Percentiles rank a stretch among this genome's conserved stretches.
These are phyloP conservation scores for Podotricha telesiphe DNA, from an alignment of 2,888 invertebrate species.

Conservation along the genomic window DNA sequence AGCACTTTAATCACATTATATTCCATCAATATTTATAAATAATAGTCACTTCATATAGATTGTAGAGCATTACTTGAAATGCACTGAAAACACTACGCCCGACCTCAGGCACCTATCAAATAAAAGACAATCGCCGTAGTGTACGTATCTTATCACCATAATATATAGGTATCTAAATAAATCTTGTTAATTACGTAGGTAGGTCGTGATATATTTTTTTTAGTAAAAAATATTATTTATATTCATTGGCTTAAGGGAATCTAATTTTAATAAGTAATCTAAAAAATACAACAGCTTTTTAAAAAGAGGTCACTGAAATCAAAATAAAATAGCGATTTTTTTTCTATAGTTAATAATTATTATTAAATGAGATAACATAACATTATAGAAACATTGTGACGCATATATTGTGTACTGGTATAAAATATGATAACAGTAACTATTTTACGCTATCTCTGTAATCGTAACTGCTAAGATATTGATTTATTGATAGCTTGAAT, in stretches of 20 bases:
- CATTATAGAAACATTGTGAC: neutral
- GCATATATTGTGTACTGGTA: neutral
- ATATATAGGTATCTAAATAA: slow-evolving; percentile 32
- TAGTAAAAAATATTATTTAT: neutral
- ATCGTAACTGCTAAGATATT: slow-evolving; percentile 13
- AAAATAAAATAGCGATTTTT: too few species aligned
- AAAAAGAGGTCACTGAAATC: neutral
- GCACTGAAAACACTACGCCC: slow-evolving; percentile 33
- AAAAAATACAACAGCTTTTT: neutral
- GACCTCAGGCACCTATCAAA: slow-evolving; percentile 34
- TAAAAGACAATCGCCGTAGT: slow-evolving; percentile 22
- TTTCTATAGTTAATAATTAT: too few species aligned
- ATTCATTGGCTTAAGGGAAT: neutral
- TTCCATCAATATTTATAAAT: neutral
- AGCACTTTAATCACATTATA: neutral
- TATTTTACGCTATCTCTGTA: slow-evolving; percentile 14
- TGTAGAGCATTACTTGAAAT: slow-evolving; percentile 6
- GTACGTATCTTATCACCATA: slow-evolving; percentile 41
- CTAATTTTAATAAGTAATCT: neutral
- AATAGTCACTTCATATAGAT: slow-evolving; percentile 18
- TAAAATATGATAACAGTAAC: slow-evolving; percentile 11
- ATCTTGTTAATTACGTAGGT: slow-evolving; percentile 36
- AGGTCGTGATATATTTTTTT: neutral
- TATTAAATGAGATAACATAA: too few species aligned
- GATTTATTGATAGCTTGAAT: slow-evolving; percentile 18